Conservation (phyloP, 2,888 invertebrate species). For the Hylaea fasciaria region DNA sequence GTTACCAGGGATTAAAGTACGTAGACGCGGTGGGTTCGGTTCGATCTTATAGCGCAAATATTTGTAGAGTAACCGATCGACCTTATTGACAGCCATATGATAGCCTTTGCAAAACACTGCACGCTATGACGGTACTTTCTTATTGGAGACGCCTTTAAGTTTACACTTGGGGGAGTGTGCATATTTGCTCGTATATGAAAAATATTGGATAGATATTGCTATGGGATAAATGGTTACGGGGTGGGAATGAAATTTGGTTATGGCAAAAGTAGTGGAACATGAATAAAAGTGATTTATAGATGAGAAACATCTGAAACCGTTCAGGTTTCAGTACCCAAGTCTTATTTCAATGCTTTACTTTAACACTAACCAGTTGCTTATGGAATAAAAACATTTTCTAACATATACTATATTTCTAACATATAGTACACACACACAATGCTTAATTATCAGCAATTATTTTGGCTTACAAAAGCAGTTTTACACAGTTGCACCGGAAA, state of each 20-base stretch:
- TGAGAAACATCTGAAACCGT: no score
- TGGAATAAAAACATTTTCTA: no score
- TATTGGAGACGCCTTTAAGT: slow-evolving; percentile 29
- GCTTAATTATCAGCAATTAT: no score
- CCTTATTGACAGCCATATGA: slow-evolving; percentile 69
- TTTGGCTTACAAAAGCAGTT: slow-evolving; percentile 1
- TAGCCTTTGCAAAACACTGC: slow-evolving; percentile 67
- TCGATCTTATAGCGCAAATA: slow-evolving; percentile 70
- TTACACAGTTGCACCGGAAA: slow-evolving; percentile 39
- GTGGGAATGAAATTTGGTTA: background rate
- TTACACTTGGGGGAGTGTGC: slow-evolving; percentile 28
- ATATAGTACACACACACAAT: no score
- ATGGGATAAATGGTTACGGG: slow-evolving; percentile 15
- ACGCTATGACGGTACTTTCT: slow-evolving; percentile 49
- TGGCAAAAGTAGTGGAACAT: no score
- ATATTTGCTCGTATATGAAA: slow-evolving; percentile 26
- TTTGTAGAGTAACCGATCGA: slow-evolving; percentile 72
- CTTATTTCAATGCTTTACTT: no score
- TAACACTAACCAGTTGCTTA: no score
- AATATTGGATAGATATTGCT: slow-evolving; percentile 26
- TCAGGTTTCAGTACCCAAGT: no score
- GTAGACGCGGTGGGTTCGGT: slow-evolving; percentile 23
- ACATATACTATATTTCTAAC: no score
- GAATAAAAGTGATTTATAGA: background rate
- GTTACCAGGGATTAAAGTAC: slow-evolving; percentile 32